These are phyloP conservation scores for Mystacides longicornis DNA, from an alignment of 2,888 invertebrate genomes.

Conservation along the genomic window DNA sequence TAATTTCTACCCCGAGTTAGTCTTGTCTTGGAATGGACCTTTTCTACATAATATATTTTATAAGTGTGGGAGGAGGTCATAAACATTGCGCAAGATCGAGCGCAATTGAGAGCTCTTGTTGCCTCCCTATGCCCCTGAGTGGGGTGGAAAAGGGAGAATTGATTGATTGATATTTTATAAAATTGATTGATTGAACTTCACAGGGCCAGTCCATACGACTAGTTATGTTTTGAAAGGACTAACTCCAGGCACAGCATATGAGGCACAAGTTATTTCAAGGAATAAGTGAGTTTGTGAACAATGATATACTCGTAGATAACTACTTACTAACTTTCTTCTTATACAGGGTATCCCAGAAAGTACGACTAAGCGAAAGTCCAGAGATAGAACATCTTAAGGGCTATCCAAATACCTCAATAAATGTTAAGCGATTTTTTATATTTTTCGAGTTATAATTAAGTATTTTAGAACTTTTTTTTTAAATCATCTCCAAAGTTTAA, in stretches of 20 bases:
- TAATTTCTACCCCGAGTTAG: too few species aligned
- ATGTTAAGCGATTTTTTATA: background rate
- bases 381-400: background rate
- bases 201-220: constrained; percentile 69
- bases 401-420: background rate
- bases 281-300: constrained; percentile 44
- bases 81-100: too few species aligned
- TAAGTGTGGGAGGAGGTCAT: too few species aligned
- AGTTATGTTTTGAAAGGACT: constrained; percentile 68
- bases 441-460: too few species aligned
- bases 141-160: too few species aligned
- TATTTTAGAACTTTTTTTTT: too few species aligned
- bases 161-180: too few species aligned
- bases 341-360: background rate
- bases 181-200: constrained; percentile 1
- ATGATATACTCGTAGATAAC: background rate
- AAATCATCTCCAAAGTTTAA: too few species aligned
- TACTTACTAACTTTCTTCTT: background rate
- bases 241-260: constrained; percentile 65
- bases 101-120: too few species aligned
- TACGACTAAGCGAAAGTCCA: background rate
- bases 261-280: constrained; percentile 69
- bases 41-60: too few species aligned
- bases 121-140: too few species aligned
- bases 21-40: too few species aligned